Evolutionary conservation across 2,113 vertebrate genomes (phyloP), one percentile per base, ranked within the genome.

Genomic region (Takifugu bimaculatus): DNA sequence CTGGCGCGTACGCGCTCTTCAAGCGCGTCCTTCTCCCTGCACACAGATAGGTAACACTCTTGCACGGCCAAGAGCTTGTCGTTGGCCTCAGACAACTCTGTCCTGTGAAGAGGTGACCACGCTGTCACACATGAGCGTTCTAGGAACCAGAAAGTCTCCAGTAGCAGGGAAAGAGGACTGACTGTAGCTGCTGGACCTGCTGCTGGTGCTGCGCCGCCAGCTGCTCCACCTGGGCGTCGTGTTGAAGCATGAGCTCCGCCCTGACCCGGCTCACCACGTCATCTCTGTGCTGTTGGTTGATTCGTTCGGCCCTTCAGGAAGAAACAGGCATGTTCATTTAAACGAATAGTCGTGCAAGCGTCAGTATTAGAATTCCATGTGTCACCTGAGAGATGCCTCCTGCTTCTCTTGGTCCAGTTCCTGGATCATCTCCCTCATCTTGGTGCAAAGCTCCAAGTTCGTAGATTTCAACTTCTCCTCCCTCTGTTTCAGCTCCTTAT

Each of bases 371-470:
- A 26, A 20, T 10, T 13, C n/a, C 1, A n/a, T 45, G 25, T 2
- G 27, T 29, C 78, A 95, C 96, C 94, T 93, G 48, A 92, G 77
- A 57, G 93, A 82, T 6, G 93, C 87, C 82, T 97, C 95, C 72
- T 96, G 94, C 64, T 96, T 99, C 86, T 99, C 96, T 35, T 80
- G 92, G 87, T 98, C 95, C 77, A 96, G 93, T 72, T 98, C 95
- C 64, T 96, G 90, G 65, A 98, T 92, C 92, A 99, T 95, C 51
- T 95, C 91, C 77, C 94, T 94, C 95, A 98, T 99, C 83, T 99
- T 94, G 80, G 81, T 91, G 79, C 95, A 98, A 49, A 99, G 93
- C 57, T 96, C 94, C 58, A 87, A 90, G 79, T 99, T 98, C 74
- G 90, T 85, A 5, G 57, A 85, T 78, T 85, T 95, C 50, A 99